phyloP scores from a whole-genome alignment of 1,140 invertebrate species.

The Micrasema minimum region DNA sequence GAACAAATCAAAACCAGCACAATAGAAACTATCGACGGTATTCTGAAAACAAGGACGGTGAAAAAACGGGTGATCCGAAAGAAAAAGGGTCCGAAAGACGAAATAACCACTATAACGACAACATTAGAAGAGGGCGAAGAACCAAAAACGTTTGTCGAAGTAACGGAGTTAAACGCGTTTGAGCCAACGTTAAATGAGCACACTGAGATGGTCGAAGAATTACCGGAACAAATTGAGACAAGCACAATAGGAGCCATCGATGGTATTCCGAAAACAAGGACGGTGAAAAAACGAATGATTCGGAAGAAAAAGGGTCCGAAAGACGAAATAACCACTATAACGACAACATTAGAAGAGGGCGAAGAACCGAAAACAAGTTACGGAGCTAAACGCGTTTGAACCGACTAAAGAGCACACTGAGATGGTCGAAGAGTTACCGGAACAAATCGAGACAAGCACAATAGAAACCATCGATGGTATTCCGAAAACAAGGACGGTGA shows the following conservation, averaged over 20 bases:
- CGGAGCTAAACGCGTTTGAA: background rate
- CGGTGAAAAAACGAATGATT: constrained; percentile 50
- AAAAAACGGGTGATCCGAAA: constrained; percentile 57
- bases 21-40: constrained; percentile 55
- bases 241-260: background rate
- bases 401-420: constrained; percentile 7
- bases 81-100: constrained; percentile 55
- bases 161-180: background rate
- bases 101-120: constrained; percentile 58
- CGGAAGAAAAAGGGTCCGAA: constrained; percentile 52
- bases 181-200: background rate
- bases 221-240: background rate
- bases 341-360: background rate
- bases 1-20: constrained; percentile 1
- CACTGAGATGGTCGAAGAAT: constrained; percentile 1
- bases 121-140: constrained; percentile 59
- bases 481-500: background rate
- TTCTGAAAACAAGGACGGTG: constrained; percentile 53
- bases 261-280: background rate
- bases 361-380: constrained; percentile 3
- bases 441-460: background rate
- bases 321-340: constrained; percentile 7
- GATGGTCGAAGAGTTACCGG: constrained; percentile 39
- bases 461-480: background rate
- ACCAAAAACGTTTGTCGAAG: constrained; percentile 54